These are phyloP conservation scores for Cistogaster globosa DNA, from an alignment of 2,888 invertebrate genomes.

Conservation along the genomic window DNA sequence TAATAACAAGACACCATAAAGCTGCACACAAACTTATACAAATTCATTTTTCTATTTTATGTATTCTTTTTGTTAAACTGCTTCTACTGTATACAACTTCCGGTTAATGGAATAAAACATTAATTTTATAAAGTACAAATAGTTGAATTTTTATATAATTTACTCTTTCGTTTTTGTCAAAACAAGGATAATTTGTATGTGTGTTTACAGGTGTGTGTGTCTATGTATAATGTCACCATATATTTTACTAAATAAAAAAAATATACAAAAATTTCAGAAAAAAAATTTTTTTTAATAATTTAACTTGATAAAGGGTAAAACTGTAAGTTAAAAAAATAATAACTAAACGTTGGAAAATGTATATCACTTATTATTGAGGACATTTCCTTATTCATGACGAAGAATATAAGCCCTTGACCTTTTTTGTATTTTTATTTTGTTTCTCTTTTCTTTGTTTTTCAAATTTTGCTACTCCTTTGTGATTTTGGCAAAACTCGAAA, in stretches of 20 bases:
- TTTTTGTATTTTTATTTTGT: too few relatives aligned
- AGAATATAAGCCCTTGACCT: too few relatives aligned
- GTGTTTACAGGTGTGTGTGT: not conserved
- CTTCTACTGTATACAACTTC: constrained; percentile 63
- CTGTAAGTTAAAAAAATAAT: too few relatives aligned
- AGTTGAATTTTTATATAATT: constrained; percentile 45
- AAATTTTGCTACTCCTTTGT: too few relatives aligned
- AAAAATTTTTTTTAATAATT: not conserved
- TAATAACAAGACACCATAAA: constrained; percentile 37
- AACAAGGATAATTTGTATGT: not conserved
- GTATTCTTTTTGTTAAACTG: constrained; percentile 61
- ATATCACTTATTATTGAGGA: too few relatives aligned
- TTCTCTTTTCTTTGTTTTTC: too few relatives aligned
- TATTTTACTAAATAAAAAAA: not conserved
- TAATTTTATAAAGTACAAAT: constrained; percentile 62
- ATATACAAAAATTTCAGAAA: too few relatives aligned
- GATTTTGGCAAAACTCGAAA: too few relatives aligned
- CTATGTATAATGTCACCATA: constrained; percentile 2
- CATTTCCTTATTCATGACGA: too few relatives aligned
- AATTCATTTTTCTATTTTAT: constrained; percentile 28
- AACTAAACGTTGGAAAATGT: too few relatives aligned
- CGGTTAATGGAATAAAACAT: constrained; percentile 64
- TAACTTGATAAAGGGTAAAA: too few relatives aligned
- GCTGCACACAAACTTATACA: not conserved
- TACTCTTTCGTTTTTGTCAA: constrained; percentile 21